phyloP scores from a whole-genome alignment of 2,888 invertebrate genomes.

The Anodontia alba region DNA sequence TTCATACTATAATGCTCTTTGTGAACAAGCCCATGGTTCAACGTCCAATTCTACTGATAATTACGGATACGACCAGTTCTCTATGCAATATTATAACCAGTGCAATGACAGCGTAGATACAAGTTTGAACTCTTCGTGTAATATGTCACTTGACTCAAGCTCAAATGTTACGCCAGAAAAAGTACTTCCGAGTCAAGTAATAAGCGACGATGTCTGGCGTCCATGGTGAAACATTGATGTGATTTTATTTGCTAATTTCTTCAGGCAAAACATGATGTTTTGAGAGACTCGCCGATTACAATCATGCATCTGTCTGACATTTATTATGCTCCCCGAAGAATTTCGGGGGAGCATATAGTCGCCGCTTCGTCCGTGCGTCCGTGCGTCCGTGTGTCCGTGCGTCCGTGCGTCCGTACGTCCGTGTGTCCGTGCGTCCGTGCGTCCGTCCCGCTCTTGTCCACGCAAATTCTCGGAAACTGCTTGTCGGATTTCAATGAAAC shows the following conservation, averaged over 20 bases:
- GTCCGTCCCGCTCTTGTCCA: too few species aligned
- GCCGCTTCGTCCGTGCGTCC: too few species aligned
- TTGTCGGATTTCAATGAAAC: too few species aligned
- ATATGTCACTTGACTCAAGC: conserved; percentile 7
- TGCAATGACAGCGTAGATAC: background rate
- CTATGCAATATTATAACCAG: background rate
- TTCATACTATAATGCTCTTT: background rate
- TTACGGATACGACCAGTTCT: background rate
- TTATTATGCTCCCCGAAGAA: too few species aligned
- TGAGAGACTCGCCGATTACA: too few species aligned
- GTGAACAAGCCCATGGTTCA: background rate
- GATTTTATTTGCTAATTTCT: background rate
- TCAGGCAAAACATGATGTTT: too few species aligned
- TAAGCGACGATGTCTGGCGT: background rate
- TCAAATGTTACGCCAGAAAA: background rate
- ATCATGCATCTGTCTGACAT: too few species aligned
- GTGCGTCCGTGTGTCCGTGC: too few species aligned
- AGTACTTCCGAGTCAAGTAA: background rate
- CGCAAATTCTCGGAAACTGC: too few species aligned
- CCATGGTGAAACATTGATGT: background rate
- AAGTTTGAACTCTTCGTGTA: background rate
- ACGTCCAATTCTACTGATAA: background rate
- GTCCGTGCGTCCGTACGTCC: too few species aligned
- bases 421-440: too few species aligned
- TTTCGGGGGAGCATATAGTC: too few species aligned